These are phyloP conservation scores for Mobula birostris DNA, from an alignment of 2,113 vertebrate species.

Conservation along the genomic window DNA sequence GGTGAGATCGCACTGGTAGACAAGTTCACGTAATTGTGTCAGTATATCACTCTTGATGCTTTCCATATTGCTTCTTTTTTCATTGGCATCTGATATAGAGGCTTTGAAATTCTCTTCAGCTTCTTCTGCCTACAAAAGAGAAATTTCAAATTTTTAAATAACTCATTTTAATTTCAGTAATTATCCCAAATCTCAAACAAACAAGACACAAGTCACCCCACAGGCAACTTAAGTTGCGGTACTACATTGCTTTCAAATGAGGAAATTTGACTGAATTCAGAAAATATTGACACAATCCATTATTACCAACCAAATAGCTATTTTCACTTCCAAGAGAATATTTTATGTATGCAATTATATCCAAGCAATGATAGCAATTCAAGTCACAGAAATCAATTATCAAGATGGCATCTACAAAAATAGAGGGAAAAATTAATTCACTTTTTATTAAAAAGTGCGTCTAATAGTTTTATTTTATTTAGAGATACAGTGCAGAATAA, in stretches of 20 bases:
- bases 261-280: background rate
- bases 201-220: background rate
- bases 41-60: slow-evolving; percentile 80
- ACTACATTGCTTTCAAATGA: background rate
- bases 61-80: slow-evolving; percentile 73
- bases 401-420: background rate
- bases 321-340: background rate
- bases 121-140: slow-evolving; percentile 71
- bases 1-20: slow-evolving; percentile 94
- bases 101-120: slow-evolving; percentile 79
- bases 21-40: slow-evolving; percentile 79
- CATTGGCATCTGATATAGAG: slow-evolving; percentile 74
- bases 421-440: background rate
- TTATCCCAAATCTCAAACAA: background rate
- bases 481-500: too few species aligned
- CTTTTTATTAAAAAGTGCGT: background rate
- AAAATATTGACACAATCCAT: too few species aligned
- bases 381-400: background rate
- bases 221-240: background rate
- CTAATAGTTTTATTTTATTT: too few species aligned
- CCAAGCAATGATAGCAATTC: background rate
- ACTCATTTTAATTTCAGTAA: background rate
- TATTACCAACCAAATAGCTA: background rate
- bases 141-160: background rate
- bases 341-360: background rate